Conservation (phyloP, 2,113 vertebrate genomes). For the Paedocypris sp. region DNA sequence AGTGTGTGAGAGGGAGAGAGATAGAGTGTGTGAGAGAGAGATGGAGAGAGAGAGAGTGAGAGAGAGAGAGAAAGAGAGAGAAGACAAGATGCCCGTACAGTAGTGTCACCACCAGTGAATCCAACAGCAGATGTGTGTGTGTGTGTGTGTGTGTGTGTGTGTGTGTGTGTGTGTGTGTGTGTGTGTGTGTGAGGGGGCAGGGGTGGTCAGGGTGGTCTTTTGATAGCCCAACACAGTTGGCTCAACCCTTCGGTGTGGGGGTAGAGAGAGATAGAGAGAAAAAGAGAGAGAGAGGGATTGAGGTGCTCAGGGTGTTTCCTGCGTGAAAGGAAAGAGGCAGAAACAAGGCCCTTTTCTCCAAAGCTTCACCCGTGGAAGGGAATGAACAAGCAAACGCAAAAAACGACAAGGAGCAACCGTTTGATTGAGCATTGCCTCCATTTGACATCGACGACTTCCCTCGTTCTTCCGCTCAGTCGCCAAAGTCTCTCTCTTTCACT, state of each 20-base stretch:
- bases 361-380: conserved; percentile 38
- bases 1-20: conserved; percentile 6
- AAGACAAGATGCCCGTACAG: conserved; percentile 28
- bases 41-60: conserved; percentile 4
- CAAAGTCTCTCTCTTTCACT: conserved; percentile 43
- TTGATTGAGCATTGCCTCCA: conserved; percentile 48
- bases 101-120: conserved; percentile 31
- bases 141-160: conserved; percentile 27
- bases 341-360: conserved; percentile 36
- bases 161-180: background rate
- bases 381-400: conserved; percentile 29
- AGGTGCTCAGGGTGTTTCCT: conserved; percentile 40
- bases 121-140: conserved; percentile 38
- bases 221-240: conserved; percentile 67
- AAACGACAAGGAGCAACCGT: conserved; percentile 36
- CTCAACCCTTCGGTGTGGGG: conserved; percentile 54
- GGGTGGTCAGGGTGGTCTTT: conserved; percentile 33
- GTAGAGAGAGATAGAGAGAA: conserved; percentile 45
- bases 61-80: conserved; percentile 20
- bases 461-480: conserved; percentile 31
- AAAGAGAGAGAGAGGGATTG: conserved; percentile 37
- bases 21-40: conserved; percentile 14
- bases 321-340: conserved; percentile 39
- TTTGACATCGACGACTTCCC: conserved; percentile 49
- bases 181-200: conserved; percentile 7